phyloP scores from a whole-genome alignment of 2,797 vertebrate genomes.

The Oreochromis mossambicus region DNA sequence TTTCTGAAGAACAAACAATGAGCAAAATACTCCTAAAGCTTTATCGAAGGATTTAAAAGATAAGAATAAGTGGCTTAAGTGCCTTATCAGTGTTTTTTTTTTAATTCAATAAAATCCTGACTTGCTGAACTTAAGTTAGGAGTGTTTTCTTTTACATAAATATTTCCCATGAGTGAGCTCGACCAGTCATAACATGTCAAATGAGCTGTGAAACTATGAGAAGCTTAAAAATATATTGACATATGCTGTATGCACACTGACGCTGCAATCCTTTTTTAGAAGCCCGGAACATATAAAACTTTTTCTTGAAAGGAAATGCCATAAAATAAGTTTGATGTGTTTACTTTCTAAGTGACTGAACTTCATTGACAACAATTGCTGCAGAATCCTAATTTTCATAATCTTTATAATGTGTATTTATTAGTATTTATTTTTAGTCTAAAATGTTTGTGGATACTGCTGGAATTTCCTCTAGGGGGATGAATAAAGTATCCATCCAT shows the following conservation, averaged over 20 bases:
- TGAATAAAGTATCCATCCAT: neutral
- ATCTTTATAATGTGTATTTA: accelerated
- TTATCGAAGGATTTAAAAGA: neutral
- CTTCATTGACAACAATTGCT: neutral
- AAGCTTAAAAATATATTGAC: neutral
- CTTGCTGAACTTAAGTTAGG: neutral
- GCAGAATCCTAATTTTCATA: accelerated
- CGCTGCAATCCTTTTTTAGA: neutral
- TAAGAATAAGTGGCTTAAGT: neutral
- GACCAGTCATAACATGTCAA: neutral
- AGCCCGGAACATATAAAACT: neutral
- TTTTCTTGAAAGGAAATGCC: neutral
- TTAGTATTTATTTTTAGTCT: neutral
- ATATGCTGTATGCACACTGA: accelerated
- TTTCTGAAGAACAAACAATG: neutral
- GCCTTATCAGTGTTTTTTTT: neutral
- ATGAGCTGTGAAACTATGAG: neutral
- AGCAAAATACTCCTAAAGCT: neutral
- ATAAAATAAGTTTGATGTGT: neutral
- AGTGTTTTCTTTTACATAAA: neutral
- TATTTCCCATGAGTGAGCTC: neutral
- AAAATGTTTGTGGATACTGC: neutral
- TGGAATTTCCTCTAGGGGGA: neutral
- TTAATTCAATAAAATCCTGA: neutral
- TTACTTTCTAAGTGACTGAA: neutral